Evolutionary conservation across 2,888 invertebrate genomes (phyloP).

Genomic region (Agriopis aurantiaria): DNA sequence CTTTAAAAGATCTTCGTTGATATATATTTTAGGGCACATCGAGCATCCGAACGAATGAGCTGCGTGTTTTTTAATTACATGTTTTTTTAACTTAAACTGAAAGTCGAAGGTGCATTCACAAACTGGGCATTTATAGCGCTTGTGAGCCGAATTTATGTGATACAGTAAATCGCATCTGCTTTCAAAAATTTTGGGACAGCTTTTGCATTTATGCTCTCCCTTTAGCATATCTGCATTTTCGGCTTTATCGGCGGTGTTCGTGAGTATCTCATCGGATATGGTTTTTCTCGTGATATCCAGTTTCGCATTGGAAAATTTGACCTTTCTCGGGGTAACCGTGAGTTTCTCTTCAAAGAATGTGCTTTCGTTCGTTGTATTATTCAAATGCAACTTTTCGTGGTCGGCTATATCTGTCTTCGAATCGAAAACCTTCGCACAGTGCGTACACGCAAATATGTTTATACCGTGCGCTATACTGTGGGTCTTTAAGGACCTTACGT

Average conservation of each 20-base stretch:
- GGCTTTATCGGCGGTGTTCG: neutral
- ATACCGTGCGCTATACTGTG: conserved; percentile 53
- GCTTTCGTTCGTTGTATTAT: too few relatives aligned
- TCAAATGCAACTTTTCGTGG: conserved; percentile 4
- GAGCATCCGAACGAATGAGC: neutral
- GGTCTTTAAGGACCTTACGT: conserved; percentile 48
- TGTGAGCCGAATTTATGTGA: conserved; percentile 25
- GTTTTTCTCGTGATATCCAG: neutral
- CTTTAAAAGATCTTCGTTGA: neutral
- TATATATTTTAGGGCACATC: conserved; percentile 1
- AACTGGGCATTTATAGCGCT: conserved; percentile 62
- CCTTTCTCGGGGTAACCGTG: neutral
- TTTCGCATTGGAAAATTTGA: neutral
- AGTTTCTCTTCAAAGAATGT: neutral
- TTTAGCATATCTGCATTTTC: neutral
- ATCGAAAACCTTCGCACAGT: conserved; percentile 15
- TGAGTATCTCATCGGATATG: neutral
- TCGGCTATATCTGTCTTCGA: neutral
- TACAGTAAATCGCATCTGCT: conserved; percentile 54
- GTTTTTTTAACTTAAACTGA: conserved; percentile 6
- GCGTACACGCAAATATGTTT: conserved; percentile 42
- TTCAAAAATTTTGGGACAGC: conserved; percentile 70
- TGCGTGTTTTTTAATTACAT: neutral
- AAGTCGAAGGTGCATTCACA: conserved; percentile 64
- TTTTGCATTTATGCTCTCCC: conserved; percentile 48